These are phyloP conservation scores for Halesus radiatus DNA, from an alignment of 1,140 invertebrate species.

Conservation along the genomic window DNA sequence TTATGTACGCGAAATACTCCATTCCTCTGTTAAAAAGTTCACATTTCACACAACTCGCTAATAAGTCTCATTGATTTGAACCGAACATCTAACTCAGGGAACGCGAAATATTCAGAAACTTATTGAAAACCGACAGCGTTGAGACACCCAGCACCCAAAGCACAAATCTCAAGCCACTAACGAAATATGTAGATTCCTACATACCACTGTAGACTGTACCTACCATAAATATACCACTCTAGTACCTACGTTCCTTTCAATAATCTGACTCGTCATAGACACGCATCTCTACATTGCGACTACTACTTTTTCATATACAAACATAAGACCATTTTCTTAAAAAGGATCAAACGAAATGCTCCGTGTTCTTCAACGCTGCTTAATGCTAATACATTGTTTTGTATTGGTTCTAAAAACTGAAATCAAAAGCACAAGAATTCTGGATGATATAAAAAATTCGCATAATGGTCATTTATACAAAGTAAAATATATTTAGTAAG, in stretches of 20 bases:
- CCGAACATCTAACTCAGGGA: background rate
- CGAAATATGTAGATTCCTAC: slow-evolving; percentile 9
- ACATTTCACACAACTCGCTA: slow-evolving; percentile 14
- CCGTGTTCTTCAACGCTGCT: too few relatives aligned
- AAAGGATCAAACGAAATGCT: too few relatives aligned
- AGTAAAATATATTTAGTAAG: too few relatives aligned
- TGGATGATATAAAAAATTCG: too few relatives aligned
- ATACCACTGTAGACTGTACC: background rate
- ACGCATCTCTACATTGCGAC: background rate
- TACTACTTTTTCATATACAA: background rate
- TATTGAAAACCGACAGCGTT: slow-evolving; percentile 1
- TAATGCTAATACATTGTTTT: too few relatives aligned
- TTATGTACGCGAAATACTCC: slow-evolving; percentile 14
- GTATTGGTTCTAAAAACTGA: too few relatives aligned
- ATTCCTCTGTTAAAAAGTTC: background rate
- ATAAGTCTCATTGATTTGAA: background rate
- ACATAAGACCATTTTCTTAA: too few relatives aligned
- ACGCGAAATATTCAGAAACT: background rate
- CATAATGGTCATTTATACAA: too few relatives aligned
- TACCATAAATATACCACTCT: background rate
- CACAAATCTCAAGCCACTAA: slow-evolving; percentile 11
- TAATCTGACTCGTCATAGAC: slow-evolving; percentile 7
- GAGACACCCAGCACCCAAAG: slow-evolving; percentile 4
- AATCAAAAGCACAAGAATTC: too few relatives aligned
- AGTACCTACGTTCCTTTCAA: slow-evolving; percentile 12